Conservation (phyloP, 30 jellyfish, hydroid and myxozoan genomes). For the Chrysaora quinquecirrha region DNA sequence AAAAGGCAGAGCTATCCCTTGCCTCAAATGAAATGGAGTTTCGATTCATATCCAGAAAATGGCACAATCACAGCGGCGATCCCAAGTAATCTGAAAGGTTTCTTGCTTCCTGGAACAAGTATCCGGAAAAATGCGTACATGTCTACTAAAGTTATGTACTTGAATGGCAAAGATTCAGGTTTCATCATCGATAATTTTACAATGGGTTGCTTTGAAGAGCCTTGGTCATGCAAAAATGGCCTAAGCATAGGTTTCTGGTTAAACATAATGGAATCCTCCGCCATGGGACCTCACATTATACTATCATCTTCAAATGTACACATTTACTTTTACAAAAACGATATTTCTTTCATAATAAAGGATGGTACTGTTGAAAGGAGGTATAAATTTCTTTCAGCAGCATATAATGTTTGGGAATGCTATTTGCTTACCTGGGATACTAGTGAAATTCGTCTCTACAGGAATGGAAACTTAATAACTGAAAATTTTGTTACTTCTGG, state of each 20-base stretch:
- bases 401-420: slow-evolving; percentile 33
- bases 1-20: neutral
- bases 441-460: neutral
- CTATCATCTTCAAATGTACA: too few species aligned
- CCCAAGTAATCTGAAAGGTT: too few species aligned
- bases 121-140: neutral
- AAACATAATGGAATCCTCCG: slow-evolving; percentile 16
- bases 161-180: slow-evolving; percentile 50
- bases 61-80: slow-evolving; percentile 17
- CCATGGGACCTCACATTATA: slow-evolving; percentile 4
- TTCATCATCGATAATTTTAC: slow-evolving; percentile 30
- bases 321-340: too few species aligned
- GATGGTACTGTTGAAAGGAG: slow-evolving; percentile 49
- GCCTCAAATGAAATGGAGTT: slow-evolving; percentile 48
- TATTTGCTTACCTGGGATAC: slow-evolving; percentile 40
- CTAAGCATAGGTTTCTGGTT: slow-evolving; percentile 20
- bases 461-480: neutral
- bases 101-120: slow-evolving; percentile 11
- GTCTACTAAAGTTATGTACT: slow-evolving; percentile 5
- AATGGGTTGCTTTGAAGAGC: slow-evolving; percentile 9
- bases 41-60: neutral
- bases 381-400: neutral
- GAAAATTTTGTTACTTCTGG: too few species aligned
- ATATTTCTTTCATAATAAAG: slow-evolving; percentile 11
- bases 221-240: slow-evolving; percentile 36